Evolutionary conservation across 2,888 invertebrate genomes (phyloP), one percentile per base, ranked within the genome.

Genomic region (Agrochola litura): DNA sequence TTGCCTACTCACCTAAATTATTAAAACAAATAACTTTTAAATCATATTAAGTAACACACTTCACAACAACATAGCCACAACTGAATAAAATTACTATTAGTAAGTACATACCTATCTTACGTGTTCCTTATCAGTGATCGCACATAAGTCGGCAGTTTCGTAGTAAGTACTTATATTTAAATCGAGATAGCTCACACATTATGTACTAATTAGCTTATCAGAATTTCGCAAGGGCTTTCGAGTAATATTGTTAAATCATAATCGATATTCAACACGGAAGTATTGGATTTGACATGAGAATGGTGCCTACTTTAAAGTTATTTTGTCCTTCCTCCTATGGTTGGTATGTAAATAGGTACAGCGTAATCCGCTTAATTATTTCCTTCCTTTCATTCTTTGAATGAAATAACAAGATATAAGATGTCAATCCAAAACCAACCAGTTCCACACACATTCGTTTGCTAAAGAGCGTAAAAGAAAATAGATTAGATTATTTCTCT

Each of bases 1-100:
- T 63, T 46, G 30, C 71, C 54, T 68, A 85, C 86, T 85, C 77
- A 87, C 87, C 80, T 82, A 87, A 82, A 69, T 73, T 64, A 72
- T 56, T 73, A 70, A 54, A 70, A 69, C 19, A 58, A 52, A 49
- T 52, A 76, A 65, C 54, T 67, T 73, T 70, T 84, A 43, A 41
- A 70, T 19, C 83, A 85, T 87, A 77, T 56, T 60, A 58, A 1
- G 60, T 85, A 77, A 74, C 79, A 60, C 69, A 79, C 78, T 71
- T 77, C 65, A 83, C 81, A 84, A 77, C 81, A 79, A 75, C 81
- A 81, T 75, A 80, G n/a, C 61, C 73, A 71, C 79, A 67, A 87
- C 86, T 84, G 81, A 82, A 77, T 73, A 65, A 43, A 60, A 67
- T 63, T 73, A 79, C 68, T 71, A 19, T 67, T 14, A 19, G 10